Evolutionary conservation across 2,113 vertebrate species (phyloP).

Genomic region (Daphoenositta chrysoptera): DNA sequence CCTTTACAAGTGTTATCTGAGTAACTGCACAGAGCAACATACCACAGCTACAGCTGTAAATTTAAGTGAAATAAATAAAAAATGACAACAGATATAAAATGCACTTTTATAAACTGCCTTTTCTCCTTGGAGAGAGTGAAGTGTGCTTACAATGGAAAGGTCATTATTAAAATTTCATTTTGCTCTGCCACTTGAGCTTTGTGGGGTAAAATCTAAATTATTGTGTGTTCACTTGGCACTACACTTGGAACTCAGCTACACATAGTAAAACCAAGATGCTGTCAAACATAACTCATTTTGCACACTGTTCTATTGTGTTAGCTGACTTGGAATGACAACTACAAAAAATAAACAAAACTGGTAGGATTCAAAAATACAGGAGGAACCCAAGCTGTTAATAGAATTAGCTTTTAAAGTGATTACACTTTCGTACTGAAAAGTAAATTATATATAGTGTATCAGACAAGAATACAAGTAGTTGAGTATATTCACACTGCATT

Average conservation of each 20-base stretch:
- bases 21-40: background rate
- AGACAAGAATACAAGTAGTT: background rate
- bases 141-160: background rate
- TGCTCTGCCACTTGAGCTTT: background rate
- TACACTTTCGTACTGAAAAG: background rate
- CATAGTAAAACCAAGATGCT: background rate
- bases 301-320: background rate
- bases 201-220: background rate
- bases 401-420: background rate
- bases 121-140: background rate
- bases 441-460: background rate
- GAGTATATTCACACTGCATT: background rate
- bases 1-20: background rate
- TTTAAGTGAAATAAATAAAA: background rate
- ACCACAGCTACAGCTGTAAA: fast-evolving
- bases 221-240: background rate
- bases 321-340: background rate
- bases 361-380: background rate
- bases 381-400: background rate
- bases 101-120: background rate
- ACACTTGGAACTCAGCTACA: background rate
- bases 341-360: background rate
- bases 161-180: background rate
- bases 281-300: background rate
- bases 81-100: background rate